Evolutionary conservation across 2,113 vertebrate species (phyloP).

Genomic region (Chitala chitala): DNA sequence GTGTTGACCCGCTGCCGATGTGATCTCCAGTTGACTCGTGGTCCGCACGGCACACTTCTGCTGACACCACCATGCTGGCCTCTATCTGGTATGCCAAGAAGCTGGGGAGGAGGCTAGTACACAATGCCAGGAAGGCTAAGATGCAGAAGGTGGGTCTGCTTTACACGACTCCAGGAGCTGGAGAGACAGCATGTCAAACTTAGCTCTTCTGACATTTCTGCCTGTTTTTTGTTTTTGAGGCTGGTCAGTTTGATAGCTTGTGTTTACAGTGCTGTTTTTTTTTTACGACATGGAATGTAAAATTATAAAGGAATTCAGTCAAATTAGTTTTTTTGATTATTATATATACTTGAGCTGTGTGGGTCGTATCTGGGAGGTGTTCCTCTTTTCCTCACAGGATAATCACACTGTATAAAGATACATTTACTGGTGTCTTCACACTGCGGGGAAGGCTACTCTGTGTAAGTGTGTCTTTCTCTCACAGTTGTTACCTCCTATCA

Average conservation of each 20-base stretch:
- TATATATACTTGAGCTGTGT: no score
- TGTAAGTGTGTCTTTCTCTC: neutral
- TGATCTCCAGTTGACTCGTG: neutral
- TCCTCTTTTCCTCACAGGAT: no score
- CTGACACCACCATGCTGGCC: conserved; percentile 74
- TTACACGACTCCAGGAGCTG: no score
- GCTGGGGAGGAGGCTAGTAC: conserved; percentile 89
- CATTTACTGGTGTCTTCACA: no score
- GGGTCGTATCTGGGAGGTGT: no score
- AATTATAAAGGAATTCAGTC: no score
- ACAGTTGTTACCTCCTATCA: neutral
- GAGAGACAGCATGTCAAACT: neutral
- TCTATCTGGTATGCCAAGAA: conserved; percentile 98
- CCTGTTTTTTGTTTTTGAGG: neutral
- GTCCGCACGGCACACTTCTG: neutral
- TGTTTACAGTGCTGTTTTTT: neutral
- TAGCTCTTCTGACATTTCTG: neutral
- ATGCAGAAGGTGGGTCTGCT: conserved; percentile 79
- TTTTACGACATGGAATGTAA: no score
- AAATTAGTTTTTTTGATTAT: no score
- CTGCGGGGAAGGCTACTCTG: no score
- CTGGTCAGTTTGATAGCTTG: neutral
- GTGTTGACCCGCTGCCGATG: neutral
- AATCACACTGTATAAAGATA: no score
- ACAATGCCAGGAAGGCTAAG: conserved; percentile 89